Conservation (phyloP, 2,113 vertebrate species). For the Phylloscopus whistleri region DNA sequence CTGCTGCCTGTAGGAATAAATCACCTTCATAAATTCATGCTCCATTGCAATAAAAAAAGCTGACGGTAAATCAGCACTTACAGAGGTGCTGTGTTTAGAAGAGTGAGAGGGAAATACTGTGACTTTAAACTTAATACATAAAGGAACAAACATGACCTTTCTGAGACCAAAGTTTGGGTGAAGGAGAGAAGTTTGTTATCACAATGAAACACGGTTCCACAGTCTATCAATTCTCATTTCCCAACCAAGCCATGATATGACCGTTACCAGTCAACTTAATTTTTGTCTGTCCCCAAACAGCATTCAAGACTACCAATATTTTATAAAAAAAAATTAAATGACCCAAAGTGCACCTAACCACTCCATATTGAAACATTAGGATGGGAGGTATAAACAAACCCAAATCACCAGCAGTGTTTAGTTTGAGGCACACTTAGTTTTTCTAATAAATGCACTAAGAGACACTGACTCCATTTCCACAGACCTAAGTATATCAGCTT, state of each 20-base stretch:
- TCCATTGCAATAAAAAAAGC: not conserved
- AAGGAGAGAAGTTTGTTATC: not conserved
- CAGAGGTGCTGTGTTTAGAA: not conserved
- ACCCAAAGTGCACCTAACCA: not conserved
- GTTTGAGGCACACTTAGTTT: not conserved
- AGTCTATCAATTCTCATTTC: not conserved
- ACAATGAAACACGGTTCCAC: not conserved
- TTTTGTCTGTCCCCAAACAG: not conserved
- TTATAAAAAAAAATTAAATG: not conserved
- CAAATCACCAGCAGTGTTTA: not conserved
- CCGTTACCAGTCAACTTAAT: not conserved
- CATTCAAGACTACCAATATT: not conserved
- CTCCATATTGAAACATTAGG: not conserved
- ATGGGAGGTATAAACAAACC: not conserved
- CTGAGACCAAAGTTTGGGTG: not conserved
- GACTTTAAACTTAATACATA: not conserved
- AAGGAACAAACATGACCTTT: not conserved
- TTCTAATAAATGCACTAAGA: not conserved
- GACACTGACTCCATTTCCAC: not conserved
- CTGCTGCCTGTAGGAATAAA: not conserved
- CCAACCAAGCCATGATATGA: not conserved
- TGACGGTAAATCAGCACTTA: not conserved
- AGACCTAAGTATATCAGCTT: not conserved
- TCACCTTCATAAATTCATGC: not conserved
- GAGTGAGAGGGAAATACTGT: not conserved